phyloP scores from a whole-genome alignment of 2,113 vertebrate genomes.

The Sterna hirundo region DNA sequence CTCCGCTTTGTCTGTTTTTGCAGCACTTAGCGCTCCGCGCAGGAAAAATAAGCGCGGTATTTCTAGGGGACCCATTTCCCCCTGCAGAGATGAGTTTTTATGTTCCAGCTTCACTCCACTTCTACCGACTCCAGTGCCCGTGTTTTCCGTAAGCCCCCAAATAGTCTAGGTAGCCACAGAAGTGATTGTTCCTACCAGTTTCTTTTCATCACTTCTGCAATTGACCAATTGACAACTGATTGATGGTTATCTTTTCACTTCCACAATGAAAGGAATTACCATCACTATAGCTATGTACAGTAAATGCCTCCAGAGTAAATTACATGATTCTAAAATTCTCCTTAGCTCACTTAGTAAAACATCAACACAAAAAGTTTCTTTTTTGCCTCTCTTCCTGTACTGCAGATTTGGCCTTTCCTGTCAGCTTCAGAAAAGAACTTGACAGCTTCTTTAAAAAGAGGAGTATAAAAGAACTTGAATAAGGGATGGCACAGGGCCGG shows the following conservation, averaged over 20 bases:
- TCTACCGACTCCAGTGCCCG: slow-evolving; percentile 83
- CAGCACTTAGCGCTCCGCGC: rapidly evolving
- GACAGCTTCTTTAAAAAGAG: slow-evolving; percentile 98
- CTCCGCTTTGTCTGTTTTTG: neutral
- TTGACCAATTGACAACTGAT: slow-evolving; percentile 99
- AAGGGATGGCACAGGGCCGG: slow-evolving; percentile 88
- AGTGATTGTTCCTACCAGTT: slow-evolving; percentile 88
- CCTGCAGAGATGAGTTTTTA: slow-evolving; percentile 7
- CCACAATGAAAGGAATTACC: slow-evolving; percentile 97
- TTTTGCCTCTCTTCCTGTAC: slow-evolving; percentile 90
- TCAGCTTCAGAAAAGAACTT: slow-evolving; percentile 88
- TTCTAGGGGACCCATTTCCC: neutral
- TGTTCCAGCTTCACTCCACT: slow-evolving; percentile 72
- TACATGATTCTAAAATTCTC: slow-evolving; percentile 97
- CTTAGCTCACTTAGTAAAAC: slow-evolving; percentile 87
- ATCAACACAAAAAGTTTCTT: slow-evolving; percentile 94
- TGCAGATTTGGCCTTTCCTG: slow-evolving; percentile 92
- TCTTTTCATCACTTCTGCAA: slow-evolving; percentile 95
- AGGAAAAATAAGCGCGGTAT: neutral
- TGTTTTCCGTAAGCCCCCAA: slow-evolving; percentile 83
- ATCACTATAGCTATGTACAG: slow-evolving; percentile 99
- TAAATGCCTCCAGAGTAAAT: slow-evolving; percentile 98
- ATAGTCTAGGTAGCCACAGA: slow-evolving; percentile 91
- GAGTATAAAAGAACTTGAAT: slow-evolving; percentile 91
- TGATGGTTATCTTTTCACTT: slow-evolving; percentile 99